Conservation (phyloP, 2,797 vertebrate genomes). For the Phataginus tetradactyla region DNA sequence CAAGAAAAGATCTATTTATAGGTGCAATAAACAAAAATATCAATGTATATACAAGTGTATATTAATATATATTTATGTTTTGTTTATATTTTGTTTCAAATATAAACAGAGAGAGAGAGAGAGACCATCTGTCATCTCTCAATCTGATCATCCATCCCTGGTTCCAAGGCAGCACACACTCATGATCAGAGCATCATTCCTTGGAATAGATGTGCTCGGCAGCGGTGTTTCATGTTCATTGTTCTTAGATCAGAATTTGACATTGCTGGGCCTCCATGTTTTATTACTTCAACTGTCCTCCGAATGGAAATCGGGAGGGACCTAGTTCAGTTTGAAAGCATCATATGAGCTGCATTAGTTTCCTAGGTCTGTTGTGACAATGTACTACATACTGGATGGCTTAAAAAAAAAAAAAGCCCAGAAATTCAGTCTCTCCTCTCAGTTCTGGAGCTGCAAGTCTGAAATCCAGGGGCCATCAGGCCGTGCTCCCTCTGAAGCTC, state of each 20-base stretch:
- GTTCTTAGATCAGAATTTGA: not conserved
- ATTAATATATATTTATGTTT: not conserved
- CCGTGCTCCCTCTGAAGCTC: not conserved
- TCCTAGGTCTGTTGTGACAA: not conserved
- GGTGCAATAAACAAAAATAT: not conserved
- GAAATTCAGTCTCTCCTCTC: not conserved
- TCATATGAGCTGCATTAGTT: too few species aligned
- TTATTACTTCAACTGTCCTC: not conserved
- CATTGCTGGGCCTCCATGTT: not conserved
- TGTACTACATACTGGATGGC: accelerated
- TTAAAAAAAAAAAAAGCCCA: not conserved
- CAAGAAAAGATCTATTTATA: not conserved
- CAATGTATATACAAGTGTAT: not conserved
- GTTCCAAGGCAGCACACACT: not conserved
- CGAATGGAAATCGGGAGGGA: not conserved
- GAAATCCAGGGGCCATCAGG: not conserved
- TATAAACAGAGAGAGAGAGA: not conserved
- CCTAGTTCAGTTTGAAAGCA: not conserved
- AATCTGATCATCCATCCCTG: not conserved
- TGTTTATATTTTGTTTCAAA: not conserved
- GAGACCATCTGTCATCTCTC: not conserved
- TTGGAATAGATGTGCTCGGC: not conserved
- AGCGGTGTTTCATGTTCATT: not conserved
- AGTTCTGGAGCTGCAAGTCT: not conserved
- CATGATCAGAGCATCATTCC: not conserved